Evolutionary conservation across 2,113 vertebrate species (phyloP), one percentile per base, ranked within the genome.

Genomic region (Falco punctatus): DNA sequence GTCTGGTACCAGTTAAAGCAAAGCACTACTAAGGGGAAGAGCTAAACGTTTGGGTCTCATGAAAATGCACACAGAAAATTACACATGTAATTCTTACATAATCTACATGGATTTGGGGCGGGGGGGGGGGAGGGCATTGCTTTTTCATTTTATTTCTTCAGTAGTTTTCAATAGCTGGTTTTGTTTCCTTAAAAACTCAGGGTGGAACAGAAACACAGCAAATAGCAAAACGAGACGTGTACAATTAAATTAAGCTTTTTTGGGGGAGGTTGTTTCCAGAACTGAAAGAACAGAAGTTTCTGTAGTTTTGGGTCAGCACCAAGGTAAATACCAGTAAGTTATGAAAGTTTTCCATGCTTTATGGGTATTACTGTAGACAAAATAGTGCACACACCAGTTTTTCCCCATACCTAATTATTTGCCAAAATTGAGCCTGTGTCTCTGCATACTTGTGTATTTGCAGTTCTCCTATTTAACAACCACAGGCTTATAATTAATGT

Each of bases 241-340:
- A 73, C 58, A 83, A 48, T 94, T 84, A 84, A 78, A 86, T 22
- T 42, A 42, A 51, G 20, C 8, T 81, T 78, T 44, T 35, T 8
- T 14, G 15, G 28, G 71, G 13, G 2, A 24, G 10, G 26, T 67
- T 75, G 40, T 88, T 93, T 90, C 59, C 66, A 33, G 6, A 90
- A 85, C 51, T 52, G 52, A 80, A 90, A 61, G 78, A 67, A 51
- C 64, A 77, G 54, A 82, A 81, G 66, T 70, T 91, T 87, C 46
- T 73, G 48, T 82, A 87, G 62, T 69, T 94, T 74, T 94, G 90
- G 62, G 66, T 84, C 57, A 88, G 38, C 78, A 96, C 77, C 81
- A 90, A 94, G 55, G 72, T 82, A 92, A 97, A 95, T 72, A 89
- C 24, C 35, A 82, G 67, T 40, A 91, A 77, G 33, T 88, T 91